A percentile compares a stretch with the other conserved stretches of the same genome.
Evolutionary conservation across 2,113 vertebrate species (phyloP).

Genomic region (Hemibagrus wyckioides): DNA sequence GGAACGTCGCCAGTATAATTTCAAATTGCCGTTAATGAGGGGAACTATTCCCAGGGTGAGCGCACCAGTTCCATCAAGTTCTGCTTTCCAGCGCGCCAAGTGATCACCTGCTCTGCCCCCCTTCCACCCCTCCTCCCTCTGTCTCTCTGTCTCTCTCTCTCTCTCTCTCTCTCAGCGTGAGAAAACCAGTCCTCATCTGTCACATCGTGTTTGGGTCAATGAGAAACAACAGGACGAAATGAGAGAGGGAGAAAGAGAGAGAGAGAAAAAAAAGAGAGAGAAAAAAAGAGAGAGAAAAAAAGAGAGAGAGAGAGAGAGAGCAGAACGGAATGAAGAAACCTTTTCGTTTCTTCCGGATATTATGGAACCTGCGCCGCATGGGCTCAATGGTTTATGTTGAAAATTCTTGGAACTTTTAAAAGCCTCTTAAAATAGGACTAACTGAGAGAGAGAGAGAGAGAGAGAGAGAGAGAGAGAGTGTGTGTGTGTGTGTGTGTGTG

Average conservation of each 20-base stretch:
- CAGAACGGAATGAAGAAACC: constrained; percentile 70
- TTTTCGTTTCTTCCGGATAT: constrained; percentile 63
- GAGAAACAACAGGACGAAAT: constrained; percentile 51
- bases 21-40: constrained; percentile 32
- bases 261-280: constrained; percentile 12
- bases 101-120: constrained; percentile 6
- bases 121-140: not conserved
- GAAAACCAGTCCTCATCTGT: constrained; percentile 56
- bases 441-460: constrained; percentile 4
- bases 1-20: constrained; percentile 33
- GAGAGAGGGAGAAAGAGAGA: constrained; percentile 29
- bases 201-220: constrained; percentile 53
- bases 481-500: constrained; percentile 22
- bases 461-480: not conserved
- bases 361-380: constrained; percentile 54
- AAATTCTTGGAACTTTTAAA: constrained; percentile 57
- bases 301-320: constrained; percentile 58
- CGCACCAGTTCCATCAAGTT: constrained; percentile 17
- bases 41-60: constrained; percentile 25
- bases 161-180: constrained; percentile 32
- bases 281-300: constrained; percentile 6
- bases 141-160: not conserved
- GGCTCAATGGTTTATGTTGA: constrained; percentile 53
- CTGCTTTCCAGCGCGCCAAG: constrained; percentile 21
- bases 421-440: constrained; percentile 54